These are phyloP conservation scores for Pseudorectes ferrugineus DNA, from an alignment of 2,113 vertebrate species.

Conservation along the genomic window DNA sequence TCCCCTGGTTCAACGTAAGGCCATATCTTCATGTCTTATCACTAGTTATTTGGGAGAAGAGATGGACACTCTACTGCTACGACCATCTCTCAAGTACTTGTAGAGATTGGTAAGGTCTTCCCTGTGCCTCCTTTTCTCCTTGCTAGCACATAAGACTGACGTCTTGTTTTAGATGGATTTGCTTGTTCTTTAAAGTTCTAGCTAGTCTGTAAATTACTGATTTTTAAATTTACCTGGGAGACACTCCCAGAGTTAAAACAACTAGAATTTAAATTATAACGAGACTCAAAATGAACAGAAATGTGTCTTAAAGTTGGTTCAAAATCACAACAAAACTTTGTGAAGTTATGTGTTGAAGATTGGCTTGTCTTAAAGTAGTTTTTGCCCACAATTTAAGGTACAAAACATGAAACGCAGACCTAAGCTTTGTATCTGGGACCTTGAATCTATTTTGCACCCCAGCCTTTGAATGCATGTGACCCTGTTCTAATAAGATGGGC, in stretches of 20 bases:
- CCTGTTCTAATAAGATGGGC: not conserved
- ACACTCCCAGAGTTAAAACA: not conserved
- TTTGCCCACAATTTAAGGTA: not conserved
- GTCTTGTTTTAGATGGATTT: not conserved
- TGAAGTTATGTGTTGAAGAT: not conserved
- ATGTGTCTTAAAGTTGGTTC: not conserved
- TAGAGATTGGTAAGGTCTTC: not conserved
- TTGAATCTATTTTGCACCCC: not conserved
- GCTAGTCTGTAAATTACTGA: fast-evolving
- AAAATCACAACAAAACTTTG: not conserved
- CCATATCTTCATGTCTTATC: not conserved
- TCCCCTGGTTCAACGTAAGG: not conserved
- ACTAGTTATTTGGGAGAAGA: not conserved
- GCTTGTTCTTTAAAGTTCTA: not conserved
- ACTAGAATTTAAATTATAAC: not conserved
- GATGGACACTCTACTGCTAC: not conserved
- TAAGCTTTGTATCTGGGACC: not conserved
- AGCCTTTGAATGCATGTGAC: not conserved
- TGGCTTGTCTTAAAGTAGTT: not conserved
- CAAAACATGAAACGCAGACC: not conserved
- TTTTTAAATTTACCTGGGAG: not conserved
- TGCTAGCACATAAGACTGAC: not conserved
- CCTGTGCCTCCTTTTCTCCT: not conserved
- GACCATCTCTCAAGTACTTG: not conserved
- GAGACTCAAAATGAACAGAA: not conserved